Base-by-base conservation (phyloP, 1,140 invertebrate species). In the Hirudo medicinalis region DNA sequence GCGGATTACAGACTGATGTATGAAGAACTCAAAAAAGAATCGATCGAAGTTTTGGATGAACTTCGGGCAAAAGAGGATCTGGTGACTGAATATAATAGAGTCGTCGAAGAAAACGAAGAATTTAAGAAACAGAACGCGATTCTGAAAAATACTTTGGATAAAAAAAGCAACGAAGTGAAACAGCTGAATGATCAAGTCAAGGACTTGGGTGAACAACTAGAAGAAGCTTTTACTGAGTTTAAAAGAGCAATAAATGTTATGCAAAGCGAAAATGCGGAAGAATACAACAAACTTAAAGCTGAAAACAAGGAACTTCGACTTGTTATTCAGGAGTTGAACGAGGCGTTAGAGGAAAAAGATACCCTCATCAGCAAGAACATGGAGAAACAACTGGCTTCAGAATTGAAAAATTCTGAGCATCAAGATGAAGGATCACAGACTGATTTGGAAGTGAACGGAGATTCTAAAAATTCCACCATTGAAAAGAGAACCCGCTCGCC, bases 21-120 rank as follows among this genome's bases (percentile, higher is more conserved):
- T 63, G 57, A 63, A 63, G 57, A 63, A 32, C 29, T 63, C 22
- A 63, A 63, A 63, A 22, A 63, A 13, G 57, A 63, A n/a, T 63
- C 57, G 57, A 63, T 63, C 8, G 57, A 63, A 63, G 57, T 32
- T 22, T 63, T 25, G 22, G 15, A 13, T 25, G 57, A 63, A 32
- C 29, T 63, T 25, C 22, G 29, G 29, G 57, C 57, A 63, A 63
- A 63, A 20, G 57, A 63, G 29, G 57, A 22, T 63, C 13, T 63
- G 22, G 20, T 63, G 11, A 13, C 20, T 32, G 57, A 63, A 22
- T 63, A 63, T 20, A 63, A 63, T 63, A 22, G 19, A 63, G 57
- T 63, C 15, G 20, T 63, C 11, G 57, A 63, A 22, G 57, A 63
- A 32, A 25, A 63, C 19, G 57, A 63, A 15, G 22, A 63, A 63